Evolutionary conservation across 2,113 vertebrate species (phyloP).

Genomic region (Hyperoodon ampullatus): DNA sequence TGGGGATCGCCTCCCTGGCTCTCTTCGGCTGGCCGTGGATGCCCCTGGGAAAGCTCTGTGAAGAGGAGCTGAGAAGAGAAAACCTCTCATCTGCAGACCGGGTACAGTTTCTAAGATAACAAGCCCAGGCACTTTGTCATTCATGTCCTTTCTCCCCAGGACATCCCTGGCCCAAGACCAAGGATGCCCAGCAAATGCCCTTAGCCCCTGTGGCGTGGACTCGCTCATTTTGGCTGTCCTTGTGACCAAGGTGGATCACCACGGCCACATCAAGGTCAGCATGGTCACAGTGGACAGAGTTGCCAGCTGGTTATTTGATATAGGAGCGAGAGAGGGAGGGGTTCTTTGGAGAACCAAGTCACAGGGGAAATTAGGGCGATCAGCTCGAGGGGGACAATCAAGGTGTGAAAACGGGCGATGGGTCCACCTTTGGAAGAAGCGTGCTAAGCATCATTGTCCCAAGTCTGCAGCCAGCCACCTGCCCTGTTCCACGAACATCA

Average conservation of each 20-base stretch:
- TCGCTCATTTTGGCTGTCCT: background rate
- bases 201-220: background rate
- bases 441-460: background rate
- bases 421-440: background rate
- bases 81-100: background rate
- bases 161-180: background rate
- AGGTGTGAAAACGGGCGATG: background rate
- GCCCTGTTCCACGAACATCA: background rate
- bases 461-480: background rate
- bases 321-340: background rate
- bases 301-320: background rate
- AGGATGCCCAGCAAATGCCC: background rate
- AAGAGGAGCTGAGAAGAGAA: background rate
- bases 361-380: background rate
- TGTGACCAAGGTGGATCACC: background rate
- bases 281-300: background rate
- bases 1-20: background rate
- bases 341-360: background rate
- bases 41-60: background rate
- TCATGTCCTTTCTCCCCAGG: background rate
- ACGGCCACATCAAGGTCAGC: background rate
- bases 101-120: background rate
- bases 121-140: background rate
- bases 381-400: background rate
- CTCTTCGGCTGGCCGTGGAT: background rate